A percentile compares a stretch with the other conserved stretches of the same genome.
These are phyloP conservation scores for Anthopleura sola DNA, from an alignment of 64 coral and sea anemone genomes.

Conservation along the genomic window DNA sequence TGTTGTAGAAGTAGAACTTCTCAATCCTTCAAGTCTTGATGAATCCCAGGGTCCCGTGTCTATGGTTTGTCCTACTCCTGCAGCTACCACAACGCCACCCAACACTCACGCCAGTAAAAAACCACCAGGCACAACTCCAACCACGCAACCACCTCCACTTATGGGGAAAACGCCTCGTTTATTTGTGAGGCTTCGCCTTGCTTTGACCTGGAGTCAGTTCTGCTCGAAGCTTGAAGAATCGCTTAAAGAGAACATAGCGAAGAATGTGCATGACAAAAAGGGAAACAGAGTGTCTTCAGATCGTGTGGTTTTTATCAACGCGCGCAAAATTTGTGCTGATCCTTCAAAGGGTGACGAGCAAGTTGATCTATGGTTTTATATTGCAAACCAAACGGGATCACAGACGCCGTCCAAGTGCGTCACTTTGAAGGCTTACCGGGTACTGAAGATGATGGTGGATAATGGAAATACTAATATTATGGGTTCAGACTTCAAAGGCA, in stretches of 20 bases:
- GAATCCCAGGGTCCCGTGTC: not conserved
- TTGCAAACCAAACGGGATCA: conserved; percentile 17
- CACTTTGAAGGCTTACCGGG: conserved; percentile 64
- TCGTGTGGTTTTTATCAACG: conserved; percentile 65
- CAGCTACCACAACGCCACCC: not conserved
- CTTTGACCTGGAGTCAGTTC: conserved; percentile 76
- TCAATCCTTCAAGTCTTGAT: not conserved
- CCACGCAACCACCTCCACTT: not conserved
- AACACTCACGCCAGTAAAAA: not conserved
- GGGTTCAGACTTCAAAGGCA: conserved; percentile 59
- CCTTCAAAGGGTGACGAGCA: conserved; percentile 48
- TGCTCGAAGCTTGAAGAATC: conserved; percentile 59
- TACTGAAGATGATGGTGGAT: conserved; percentile 64
- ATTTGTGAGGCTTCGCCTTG: conserved; percentile 39
- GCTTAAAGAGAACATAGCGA: conserved; percentile 63
- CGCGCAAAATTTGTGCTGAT: conserved; percentile 61
- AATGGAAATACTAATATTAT: conserved; percentile 72
- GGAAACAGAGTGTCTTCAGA: conserved; percentile 53
- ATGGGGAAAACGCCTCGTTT: conserved; percentile 29
- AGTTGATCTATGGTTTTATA: conserved; percentile 82
- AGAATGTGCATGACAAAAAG: conserved; percentile 64
- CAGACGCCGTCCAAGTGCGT: conserved; percentile 51
- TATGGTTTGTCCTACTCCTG: not conserved
- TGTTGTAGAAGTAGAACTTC: not conserved
- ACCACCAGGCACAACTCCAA: not conserved